phyloP scores from a whole-genome alignment of 2,113 vertebrate species.

The Beaufortia kweichowensis region DNA sequence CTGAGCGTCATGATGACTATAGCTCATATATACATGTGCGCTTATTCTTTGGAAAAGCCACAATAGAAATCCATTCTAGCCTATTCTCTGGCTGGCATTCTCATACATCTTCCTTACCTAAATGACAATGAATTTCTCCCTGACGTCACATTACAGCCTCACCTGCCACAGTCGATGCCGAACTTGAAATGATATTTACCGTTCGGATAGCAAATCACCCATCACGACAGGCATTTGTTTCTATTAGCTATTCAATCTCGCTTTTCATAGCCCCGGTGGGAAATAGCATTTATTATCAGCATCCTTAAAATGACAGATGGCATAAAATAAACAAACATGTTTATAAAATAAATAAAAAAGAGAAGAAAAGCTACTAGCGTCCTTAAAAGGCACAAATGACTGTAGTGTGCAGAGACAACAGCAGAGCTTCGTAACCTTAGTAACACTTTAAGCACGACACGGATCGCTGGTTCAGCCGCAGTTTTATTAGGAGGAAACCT shows the following conservation, averaged over 20 bases:
- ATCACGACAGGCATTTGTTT: conserved; percentile 59
- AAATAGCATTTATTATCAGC: conserved; percentile 62
- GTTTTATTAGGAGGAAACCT: conserved; percentile 41
- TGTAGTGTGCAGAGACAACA: background rate
- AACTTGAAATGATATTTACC: conserved; percentile 55
- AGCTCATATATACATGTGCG: background rate
- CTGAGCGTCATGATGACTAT: conserved; percentile 18
- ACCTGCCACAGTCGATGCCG: conserved; percentile 55
- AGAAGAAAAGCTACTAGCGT: background rate
- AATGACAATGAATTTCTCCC: conserved; percentile 61
- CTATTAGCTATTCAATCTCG: conserved; percentile 62
- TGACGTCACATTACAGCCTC: conserved; percentile 58
- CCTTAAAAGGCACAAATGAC: conserved; percentile 11
- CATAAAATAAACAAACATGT: conserved; percentile 51
- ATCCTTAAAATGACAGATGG: conserved; percentile 64
- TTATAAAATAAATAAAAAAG: conserved; percentile 6
- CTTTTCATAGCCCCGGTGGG: conserved; percentile 35
- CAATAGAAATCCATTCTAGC: conserved; percentile 8
- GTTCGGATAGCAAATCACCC: conserved; percentile 53
- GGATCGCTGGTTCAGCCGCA: conserved; percentile 14
- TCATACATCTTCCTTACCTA: conserved; percentile 66
- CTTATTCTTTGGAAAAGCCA: conserved; percentile 6
- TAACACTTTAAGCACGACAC: conserved; percentile 5
- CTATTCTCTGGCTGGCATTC: background rate
- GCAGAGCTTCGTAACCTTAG: conserved; percentile 1